Percentiles rank a stretch among this genome's conserved stretches.
Conservation (phyloP, 2,797 vertebrate genomes). For the Dermochelys coriacea region DNA sequence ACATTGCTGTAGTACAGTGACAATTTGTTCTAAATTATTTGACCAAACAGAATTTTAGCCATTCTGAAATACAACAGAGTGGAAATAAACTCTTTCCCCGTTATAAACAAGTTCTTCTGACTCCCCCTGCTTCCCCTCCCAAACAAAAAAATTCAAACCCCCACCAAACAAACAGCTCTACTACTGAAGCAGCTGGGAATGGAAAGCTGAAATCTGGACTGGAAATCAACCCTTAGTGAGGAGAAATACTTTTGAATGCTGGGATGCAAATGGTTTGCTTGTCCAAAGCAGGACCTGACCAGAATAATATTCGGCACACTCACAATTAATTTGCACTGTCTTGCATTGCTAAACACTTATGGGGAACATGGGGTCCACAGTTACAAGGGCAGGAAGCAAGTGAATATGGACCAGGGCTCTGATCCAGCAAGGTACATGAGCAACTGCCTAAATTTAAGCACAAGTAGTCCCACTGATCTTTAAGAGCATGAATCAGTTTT, state of each 20-base stretch:
- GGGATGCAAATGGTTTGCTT: not conserved
- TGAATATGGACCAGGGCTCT: accelerated
- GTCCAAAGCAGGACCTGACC: not conserved
- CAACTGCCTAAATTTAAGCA: not conserved
- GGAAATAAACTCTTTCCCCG: not conserved
- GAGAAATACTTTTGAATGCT: not conserved
- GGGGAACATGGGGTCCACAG: not conserved
- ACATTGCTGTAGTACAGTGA: not conserved
- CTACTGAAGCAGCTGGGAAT: not conserved
- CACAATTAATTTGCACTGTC: accelerated
- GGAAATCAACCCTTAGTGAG: not conserved
- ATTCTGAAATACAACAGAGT: not conserved
- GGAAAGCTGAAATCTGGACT: not conserved
- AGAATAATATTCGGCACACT: not conserved
- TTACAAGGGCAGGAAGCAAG: not conserved
- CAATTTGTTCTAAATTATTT: not conserved
- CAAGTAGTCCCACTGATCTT: not conserved
- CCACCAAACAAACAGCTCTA: not conserved
- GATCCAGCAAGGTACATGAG: not conserved
- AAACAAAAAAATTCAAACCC: not conserved
- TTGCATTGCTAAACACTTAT: not conserved
- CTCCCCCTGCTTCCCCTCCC: not conserved
- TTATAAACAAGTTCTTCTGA: not conserved
- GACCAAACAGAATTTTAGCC: not conserved
- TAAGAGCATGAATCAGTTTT: not conserved